Evolutionary conservation across 2,888 invertebrate species (phyloP), one percentile per base, ranked within the genome.

Genomic region (Temnothorax unifasciatus): DNA sequence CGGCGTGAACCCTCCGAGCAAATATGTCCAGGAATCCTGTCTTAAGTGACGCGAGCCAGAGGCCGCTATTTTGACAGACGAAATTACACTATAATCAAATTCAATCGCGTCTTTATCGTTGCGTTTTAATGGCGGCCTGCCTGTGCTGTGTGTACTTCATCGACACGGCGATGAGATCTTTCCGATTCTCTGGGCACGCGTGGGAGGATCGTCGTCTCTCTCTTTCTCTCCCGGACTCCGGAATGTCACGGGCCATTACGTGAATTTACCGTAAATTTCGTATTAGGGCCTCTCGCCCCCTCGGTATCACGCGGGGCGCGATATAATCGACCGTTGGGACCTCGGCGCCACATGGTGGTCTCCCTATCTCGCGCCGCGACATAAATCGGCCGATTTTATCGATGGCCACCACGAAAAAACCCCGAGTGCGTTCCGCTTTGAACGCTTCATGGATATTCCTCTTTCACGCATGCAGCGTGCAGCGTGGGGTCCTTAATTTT

Each of bases 31-130:
- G 34, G 66, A 85, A 85, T 87, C 84, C 66, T 63, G 63, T 54
- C 66, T 66, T 73, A 83, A 86, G 79, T 63, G 76, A 84, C 66
- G 81, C 59, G n/a, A 61, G 54, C 54, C 86, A 74, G 86, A 59
- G 85, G 86, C 85, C 82, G 79, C 83, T 92, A 90, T 93, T 93
- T 92, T 92, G 93, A 93, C 92, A 88, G 86, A 73, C 69, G 44
- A 91, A 93, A 93, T 93, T 92, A 92, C 87, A 92, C 85, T 88
- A 85, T 89, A 91, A 93, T 93, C 89, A 89, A 91, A 92, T 91
- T 91, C 91, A 91, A 93, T 93, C 91, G 79, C 89, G 88, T 92
- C 90, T 92, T 88, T 90, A 92, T 93, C 91, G 87, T 87, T 81
- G 68, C 86, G 86, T 92, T 34, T 90, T 91, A 90, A 90, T 89